Percentiles rank a stretch among this genome's conserved stretches.
phyloP scores from a whole-genome alignment of 2,888 invertebrate genomes.

The Clunio marinus region DNA sequence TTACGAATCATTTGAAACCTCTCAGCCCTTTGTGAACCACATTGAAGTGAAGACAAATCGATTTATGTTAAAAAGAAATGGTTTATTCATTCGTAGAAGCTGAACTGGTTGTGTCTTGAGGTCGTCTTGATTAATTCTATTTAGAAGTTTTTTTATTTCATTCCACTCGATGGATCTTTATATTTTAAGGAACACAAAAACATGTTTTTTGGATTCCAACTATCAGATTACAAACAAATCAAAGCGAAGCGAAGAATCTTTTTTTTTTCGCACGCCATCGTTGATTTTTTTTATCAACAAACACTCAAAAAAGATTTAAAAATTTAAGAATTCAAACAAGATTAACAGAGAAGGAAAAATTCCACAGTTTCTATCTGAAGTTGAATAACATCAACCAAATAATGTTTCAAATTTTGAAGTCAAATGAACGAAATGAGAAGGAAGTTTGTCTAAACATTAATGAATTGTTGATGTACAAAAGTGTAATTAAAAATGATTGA shows the following conservation, averaged over 20 bases:
- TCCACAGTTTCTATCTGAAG: no score
- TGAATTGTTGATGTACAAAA: constrained; percentile 9
- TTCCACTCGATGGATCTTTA: no score
- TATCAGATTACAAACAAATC: background rate
- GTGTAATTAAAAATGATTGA: constrained; percentile 17
- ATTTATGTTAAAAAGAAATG: no score
- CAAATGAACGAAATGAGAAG: background rate
- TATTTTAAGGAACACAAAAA: background rate
- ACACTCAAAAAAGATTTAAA: no score
- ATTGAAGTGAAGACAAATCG: background rate
- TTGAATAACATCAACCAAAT: no score
- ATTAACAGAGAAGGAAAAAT: no score
- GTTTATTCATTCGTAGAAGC: no score
- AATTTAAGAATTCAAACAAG: no score
- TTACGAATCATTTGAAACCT: background rate
- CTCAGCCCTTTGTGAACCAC: background rate
- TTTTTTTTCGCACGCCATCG: background rate
- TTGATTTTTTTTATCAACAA: constrained; percentile 1
- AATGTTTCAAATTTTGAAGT: no score
- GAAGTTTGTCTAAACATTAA: no score
- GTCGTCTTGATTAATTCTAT: background rate
- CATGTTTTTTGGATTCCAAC: background rate
- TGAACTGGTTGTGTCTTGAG: background rate
- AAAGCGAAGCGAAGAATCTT: background rate
- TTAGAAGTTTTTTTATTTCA: no score